Evolutionary conservation across 1,140 invertebrate genomes (phyloP), one percentile per base, ranked within the genome.

Genomic region (Listronotus oregonensis): DNA sequence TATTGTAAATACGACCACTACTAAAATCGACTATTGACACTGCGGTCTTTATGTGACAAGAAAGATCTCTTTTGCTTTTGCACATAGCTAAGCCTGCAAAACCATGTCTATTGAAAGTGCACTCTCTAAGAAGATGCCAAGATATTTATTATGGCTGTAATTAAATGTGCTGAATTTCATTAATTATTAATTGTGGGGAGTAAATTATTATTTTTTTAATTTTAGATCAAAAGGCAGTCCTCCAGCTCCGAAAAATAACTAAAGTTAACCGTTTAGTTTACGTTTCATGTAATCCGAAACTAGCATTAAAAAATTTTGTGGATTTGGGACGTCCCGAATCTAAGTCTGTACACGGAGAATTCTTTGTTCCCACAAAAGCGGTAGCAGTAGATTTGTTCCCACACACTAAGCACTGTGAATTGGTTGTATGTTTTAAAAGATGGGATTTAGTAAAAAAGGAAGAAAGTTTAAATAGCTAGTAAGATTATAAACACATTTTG

Each of bases 321-420:
- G 94, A 96, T 81, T 85, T 96, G 47, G 85, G 89, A 0, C 83
- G 91, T 46, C 86, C 89, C 0, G 79, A 82, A 42, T 95, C 94
- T 0, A 95, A 96, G 79, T 90, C 89, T 12, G 89, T 93, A 72
- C 81, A 84, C 27, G 94, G 94, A 0, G 84, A 87, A 31, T 92
- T 93, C 3, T 94, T 97, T 77, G 82, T 90, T 32, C 91, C 93
- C 0, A 83, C 89, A 1, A 84, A 86, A 71, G 93, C 94, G 0
- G 82, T 95, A 11, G 90, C 93, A 6, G 90, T 99, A 1, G 96
- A 99, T 76, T 87, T 98, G 87, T 99, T 98, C 82, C 96, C 96
- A 0, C 85, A 93, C 66, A 97, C 96, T 0, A 86, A 86, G 15
- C 94, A 97, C 77, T 94, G 89, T 64, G 96, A 98, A 82, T 80